These are phyloP conservation scores for Chaunax sp. DNA, from an alignment of 2,797 vertebrate species.

Conservation along the genomic window DNA sequence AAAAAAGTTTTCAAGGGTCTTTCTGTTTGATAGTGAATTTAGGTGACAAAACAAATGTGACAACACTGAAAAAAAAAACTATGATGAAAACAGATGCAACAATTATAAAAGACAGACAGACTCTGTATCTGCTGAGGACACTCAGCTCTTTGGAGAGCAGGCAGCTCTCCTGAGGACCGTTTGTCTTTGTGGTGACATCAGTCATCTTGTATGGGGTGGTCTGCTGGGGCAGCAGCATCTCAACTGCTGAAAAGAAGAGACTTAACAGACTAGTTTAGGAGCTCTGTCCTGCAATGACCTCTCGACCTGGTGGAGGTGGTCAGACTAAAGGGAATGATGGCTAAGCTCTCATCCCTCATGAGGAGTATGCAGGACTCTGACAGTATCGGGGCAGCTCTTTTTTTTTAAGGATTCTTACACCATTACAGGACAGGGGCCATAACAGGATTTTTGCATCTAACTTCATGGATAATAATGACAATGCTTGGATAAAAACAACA, in stretches of 20 bases:
- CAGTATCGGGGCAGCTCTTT: no score
- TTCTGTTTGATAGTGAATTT: conserved; percentile 32
- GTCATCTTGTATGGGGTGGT: background rate
- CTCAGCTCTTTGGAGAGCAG: background rate
- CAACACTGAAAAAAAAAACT: conserved; percentile 33
- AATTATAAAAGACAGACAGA: conserved; percentile 9
- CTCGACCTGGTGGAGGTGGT: background rate
- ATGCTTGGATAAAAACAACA: no score
- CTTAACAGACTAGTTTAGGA: background rate
- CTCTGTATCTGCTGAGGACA: background rate
- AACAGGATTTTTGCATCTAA: no score
- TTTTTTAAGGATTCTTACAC: no score
- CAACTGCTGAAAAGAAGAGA: background rate
- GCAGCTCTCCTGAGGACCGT: background rate
- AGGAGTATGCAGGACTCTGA: background rate
- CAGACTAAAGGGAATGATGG: background rate
- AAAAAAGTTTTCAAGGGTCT: conserved; percentile 6
- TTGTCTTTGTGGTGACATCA: background rate
- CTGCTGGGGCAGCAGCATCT: background rate
- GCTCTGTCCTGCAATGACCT: background rate
- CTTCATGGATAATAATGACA: no score
- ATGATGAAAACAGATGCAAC: conserved; percentile 34
- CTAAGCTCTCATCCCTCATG: background rate
- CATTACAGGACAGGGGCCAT: no score
- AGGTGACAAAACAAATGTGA: conserved; percentile 34